Conservation (phyloP, 1,140 invertebrate genomes). For the Drosophila ananassae region DNA sequence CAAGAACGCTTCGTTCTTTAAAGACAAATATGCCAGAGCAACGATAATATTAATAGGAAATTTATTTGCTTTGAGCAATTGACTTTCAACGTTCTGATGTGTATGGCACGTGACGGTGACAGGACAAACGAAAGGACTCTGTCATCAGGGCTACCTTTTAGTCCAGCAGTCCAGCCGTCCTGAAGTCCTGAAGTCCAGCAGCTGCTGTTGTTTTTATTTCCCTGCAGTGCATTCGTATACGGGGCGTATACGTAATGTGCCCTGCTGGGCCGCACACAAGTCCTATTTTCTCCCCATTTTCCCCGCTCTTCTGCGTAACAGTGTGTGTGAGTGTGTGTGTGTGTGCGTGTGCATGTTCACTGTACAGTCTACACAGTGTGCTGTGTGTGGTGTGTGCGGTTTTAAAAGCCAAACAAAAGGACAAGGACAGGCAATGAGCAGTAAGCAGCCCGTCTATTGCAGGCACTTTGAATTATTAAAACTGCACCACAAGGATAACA, state of each 20-base stretch:
- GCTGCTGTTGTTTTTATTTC: slow-evolving; percentile 30
- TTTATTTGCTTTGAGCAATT: slow-evolving; percentile 11
- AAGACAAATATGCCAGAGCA: neutral
- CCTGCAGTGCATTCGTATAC: slow-evolving; percentile 18
- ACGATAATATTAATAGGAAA: slow-evolving; percentile 5
- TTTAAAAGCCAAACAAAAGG: slow-evolving; percentile 61
- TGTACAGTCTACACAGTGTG: neutral
- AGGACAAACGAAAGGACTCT: slow-evolving; percentile 17
- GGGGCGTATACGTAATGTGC: slow-evolving; percentile 35
- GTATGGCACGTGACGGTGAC: slow-evolving; percentile 22
- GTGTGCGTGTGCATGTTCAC: slow-evolving; percentile 1
- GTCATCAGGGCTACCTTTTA: slow-evolving; percentile 14
- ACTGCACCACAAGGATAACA: slow-evolving; percentile 60
- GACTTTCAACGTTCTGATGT: slow-evolving; percentile 12
- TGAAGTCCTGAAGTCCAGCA: too few species aligned
- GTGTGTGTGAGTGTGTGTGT: too few species aligned
- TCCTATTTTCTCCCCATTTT: neutral
- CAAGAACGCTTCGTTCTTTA: neutral
- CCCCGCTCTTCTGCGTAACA: neutral
- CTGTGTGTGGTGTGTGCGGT: slow-evolving; percentile 20
- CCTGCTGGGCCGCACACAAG: slow-evolving; percentile 18
- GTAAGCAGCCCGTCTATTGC: slow-evolving; percentile 58
- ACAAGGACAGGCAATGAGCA: slow-evolving; percentile 51
- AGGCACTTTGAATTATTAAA: slow-evolving; percentile 81
- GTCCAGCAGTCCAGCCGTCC: neutral